Evolutionary conservation across 2,113 vertebrate genomes (phyloP).

Genomic region (Eulemur rufifrons): DNA sequence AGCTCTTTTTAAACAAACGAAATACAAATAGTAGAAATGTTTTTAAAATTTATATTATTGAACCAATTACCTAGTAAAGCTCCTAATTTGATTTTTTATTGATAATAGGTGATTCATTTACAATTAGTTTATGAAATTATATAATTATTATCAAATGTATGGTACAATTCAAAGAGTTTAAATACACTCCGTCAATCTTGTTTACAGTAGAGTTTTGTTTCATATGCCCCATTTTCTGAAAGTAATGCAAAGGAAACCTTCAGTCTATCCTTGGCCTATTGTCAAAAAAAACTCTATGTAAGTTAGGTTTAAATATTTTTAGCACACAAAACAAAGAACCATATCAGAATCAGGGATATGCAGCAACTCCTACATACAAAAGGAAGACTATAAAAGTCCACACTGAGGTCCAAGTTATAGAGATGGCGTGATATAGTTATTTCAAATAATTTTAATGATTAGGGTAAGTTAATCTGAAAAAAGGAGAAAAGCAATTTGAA

Average conservation of each 20-base stretch:
- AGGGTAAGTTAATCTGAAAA: conserved; percentile 75
- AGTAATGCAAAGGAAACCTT: conserved; percentile 44
- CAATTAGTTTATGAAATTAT: conserved; percentile 18
- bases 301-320: conserved; percentile 47
- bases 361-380: conserved; percentile 74
- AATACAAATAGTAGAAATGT: not conserved
- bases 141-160: not conserved
- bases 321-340: conserved; percentile 48
- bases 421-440: conserved; percentile 72
- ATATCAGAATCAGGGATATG: conserved; percentile 55
- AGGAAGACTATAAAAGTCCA: conserved; percentile 61
- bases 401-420: conserved; percentile 71
- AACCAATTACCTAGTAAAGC: conserved; percentile 1
- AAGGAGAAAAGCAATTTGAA: conserved; percentile 67
- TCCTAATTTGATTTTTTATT: not conserved
- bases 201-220: conserved; percentile 28
- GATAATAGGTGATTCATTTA: not conserved
- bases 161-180: not conserved
- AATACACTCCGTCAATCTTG: conserved; percentile 10
- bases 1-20: not conserved
- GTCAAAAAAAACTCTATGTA: conserved; percentile 13
- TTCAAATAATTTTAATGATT: conserved; percentile 82
- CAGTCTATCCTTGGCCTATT: not conserved
- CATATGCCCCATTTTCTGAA: not conserved
- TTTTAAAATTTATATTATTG: not conserved